A percentile compares a stretch with the other conserved stretches of the same genome.
These are phyloP conservation scores for Hozukius guyotensis DNA, from an alignment of 2,797 vertebrate species.

Conservation along the genomic window DNA sequence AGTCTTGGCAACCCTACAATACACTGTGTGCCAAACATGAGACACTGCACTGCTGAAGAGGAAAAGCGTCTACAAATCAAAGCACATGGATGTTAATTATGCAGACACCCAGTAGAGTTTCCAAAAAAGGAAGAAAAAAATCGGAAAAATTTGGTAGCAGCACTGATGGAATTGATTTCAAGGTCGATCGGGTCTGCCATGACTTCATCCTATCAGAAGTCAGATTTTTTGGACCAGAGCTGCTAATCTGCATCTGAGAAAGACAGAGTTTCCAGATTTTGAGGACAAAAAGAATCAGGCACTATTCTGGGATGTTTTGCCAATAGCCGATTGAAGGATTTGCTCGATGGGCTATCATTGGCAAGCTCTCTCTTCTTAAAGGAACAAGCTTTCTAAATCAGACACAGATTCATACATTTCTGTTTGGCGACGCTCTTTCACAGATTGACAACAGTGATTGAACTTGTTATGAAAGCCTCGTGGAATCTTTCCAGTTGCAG, in stretches of 20 bases:
- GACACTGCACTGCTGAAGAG: background rate
- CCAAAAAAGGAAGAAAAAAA: constrained; percentile 9
- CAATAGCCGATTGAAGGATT: background rate
- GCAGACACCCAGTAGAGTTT: background rate
- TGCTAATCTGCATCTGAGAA: constrained; percentile 11
- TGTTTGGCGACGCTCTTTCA: background rate
- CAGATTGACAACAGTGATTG: background rate
- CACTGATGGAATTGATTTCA: constrained; percentile 39
- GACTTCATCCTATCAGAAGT: constrained; percentile 21
- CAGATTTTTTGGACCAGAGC: background rate
- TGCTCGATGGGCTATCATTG: background rate
- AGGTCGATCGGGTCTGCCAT: background rate
- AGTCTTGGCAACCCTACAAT: background rate
- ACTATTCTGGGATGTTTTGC: background rate
- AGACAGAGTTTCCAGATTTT: background rate
- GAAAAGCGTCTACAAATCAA: background rate
- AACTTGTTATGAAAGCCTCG: background rate
- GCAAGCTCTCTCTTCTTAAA: background rate
- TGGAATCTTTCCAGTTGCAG: background rate
- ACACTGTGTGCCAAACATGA: background rate
- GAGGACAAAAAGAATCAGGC: background rate
- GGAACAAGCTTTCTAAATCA: background rate
- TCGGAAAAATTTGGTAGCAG: background rate
- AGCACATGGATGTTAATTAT: background rate
- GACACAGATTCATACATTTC: background rate